phyloP scores from a whole-genome alignment of 1,140 invertebrate genomes.

The Conus betulinus region DNA sequence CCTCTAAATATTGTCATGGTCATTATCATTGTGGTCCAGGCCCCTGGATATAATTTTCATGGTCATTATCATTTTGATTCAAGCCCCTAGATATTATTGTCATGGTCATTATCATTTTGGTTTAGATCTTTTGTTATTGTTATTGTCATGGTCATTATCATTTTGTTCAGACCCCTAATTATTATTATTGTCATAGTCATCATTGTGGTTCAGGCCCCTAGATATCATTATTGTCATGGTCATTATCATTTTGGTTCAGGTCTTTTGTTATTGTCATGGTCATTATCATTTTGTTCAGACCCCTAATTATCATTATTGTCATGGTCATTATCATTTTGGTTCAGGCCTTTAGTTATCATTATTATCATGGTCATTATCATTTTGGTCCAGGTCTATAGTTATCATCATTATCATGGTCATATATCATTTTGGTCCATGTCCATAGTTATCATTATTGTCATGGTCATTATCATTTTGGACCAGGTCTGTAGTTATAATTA shows the following conservation, averaged over 20 bases:
- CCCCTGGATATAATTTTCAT: too few relatives aligned
- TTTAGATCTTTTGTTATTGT: too few relatives aligned
- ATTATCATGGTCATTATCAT: not conserved
- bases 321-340: slow-evolving; percentile 3
- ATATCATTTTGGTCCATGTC: not conserved
- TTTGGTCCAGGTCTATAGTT: too few relatives aligned
- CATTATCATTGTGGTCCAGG: not conserved
- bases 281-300: not conserved
- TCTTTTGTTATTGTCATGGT: too few relatives aligned
- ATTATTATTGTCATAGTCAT: not conserved
- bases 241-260: too few relatives aligned
- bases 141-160: slow-evolving; percentile 79
- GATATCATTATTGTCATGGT: not conserved
- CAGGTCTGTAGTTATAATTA: too few relatives aligned
- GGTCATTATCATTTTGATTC: too few relatives aligned
- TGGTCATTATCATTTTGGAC: not conserved
- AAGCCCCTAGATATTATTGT: too few relatives aligned
- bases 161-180: not conserved
- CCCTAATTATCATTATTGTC: too few relatives aligned
- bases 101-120: not conserved
- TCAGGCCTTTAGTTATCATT: too few relatives aligned
- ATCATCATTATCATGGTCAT: not conserved
- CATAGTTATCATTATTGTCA: not conserved
- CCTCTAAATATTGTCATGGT: not conserved
- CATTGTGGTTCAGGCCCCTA: not conserved